Evolutionary conservation across 2,797 vertebrate genomes (phyloP).

Genomic region (Dicrostonyx torquatus): DNA sequence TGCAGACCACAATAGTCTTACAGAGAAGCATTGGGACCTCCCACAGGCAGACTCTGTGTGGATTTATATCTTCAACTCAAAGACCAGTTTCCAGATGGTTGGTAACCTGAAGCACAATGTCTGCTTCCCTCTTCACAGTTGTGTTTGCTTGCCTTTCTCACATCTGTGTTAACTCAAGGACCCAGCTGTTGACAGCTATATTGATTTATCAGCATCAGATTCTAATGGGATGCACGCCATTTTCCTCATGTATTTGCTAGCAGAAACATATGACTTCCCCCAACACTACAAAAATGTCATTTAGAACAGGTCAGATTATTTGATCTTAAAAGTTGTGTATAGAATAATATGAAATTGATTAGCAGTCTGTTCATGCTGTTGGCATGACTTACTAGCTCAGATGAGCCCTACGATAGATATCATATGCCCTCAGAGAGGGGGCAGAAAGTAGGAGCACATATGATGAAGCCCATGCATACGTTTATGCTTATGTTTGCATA

Average conservation of each 20-base stretch:
- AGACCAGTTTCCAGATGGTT: slow-evolving; percentile 11
- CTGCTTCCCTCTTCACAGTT: slow-evolving; percentile 16
- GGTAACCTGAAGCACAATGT: background rate
- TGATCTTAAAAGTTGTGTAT: slow-evolving; percentile 38
- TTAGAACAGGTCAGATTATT: slow-evolving; percentile 47
- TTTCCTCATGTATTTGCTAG: background rate
- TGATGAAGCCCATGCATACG: background rate
- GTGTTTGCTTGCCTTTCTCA: slow-evolving; percentile 41
- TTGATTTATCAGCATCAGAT: slow-evolving; percentile 14
- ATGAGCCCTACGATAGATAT: background rate
- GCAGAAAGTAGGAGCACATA: background rate
- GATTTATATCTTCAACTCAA: background rate
- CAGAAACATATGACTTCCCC: background rate
- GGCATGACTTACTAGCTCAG: background rate
- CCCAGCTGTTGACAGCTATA: slow-evolving; percentile 54
- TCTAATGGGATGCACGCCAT: background rate
- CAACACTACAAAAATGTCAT: background rate
- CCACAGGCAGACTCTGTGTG: background rate
- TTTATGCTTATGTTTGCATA: background rate
- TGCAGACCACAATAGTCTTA: slow-evolving; percentile 41
- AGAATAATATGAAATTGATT: slow-evolving; percentile 32
- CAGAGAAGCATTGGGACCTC: background rate
- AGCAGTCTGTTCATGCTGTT: background rate
- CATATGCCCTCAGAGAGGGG: background rate
- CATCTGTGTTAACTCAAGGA: slow-evolving; percentile 48